Conservation (phyloP, 1,140 invertebrate genomes). For the Hylaeus anthracinus region DNA sequence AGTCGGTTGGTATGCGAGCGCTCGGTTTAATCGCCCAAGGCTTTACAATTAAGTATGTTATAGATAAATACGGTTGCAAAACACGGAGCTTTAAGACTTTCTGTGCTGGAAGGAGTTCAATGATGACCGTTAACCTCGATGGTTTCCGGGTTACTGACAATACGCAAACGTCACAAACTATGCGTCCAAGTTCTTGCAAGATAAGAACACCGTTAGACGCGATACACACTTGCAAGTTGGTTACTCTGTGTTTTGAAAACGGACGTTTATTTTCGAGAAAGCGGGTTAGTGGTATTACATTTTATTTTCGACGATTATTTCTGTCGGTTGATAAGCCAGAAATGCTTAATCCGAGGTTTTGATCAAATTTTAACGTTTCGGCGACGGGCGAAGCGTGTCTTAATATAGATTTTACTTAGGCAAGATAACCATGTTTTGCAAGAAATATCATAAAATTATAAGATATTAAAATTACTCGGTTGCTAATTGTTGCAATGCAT, state of each 20-base stretch:
- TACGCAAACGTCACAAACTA: constrained; percentile 1
- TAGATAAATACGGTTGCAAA: constrained; percentile 19
- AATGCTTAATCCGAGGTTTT: no score
- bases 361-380: no score
- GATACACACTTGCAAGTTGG: no score
- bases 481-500: no score
- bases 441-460: no score
- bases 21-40: not conserved
- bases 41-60: constrained; percentile 12
- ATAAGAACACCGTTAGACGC: constrained; percentile 15
- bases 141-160: constrained; percentile 32
- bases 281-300: not conserved
- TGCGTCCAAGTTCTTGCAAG: not conserved
- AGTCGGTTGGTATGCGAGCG: not conserved
- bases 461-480: no score
- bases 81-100: not conserved
- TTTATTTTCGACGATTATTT: not conserved
- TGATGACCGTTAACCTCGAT: constrained; percentile 46
- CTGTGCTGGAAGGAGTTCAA: constrained; percentile 7
- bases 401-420: no score
- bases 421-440: no score
- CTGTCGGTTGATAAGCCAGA: no score
- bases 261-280: not conserved
- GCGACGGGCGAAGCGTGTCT: no score
- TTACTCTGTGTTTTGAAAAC: not conserved